Evolutionary conservation across 2,113 vertebrate species (phyloP).

Genomic region (Otolemur garnettii): DNA sequence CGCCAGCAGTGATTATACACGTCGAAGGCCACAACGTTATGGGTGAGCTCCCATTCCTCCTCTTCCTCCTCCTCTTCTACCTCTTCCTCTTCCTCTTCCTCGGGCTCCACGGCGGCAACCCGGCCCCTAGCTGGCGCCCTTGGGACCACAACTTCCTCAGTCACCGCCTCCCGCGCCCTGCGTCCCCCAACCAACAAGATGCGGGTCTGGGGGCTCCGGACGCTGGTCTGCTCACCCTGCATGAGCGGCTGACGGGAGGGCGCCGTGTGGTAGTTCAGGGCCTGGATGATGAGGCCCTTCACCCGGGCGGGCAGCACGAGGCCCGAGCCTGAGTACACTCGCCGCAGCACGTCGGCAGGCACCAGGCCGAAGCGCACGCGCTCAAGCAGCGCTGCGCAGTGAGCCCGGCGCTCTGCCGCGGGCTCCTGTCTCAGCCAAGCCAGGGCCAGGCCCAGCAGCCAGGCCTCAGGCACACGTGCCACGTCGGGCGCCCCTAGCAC

Average conservation of each 20-base stretch:
- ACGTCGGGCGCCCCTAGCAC: conserved; percentile 91
- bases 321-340: conserved; percentile 86
- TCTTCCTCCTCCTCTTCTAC: conserved; percentile 1
- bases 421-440: conserved; percentile 93
- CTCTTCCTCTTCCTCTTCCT: conserved; percentile 9
- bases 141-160: conserved; percentile 31
- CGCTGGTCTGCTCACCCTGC: conserved; percentile 90
- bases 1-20: conserved; percentile 90
- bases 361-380: conserved; percentile 92
- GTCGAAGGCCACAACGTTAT: conserved; percentile 91
- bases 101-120: background rate
- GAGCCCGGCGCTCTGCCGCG: conserved; percentile 83
- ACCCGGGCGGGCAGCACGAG: conserved; percentile 90
- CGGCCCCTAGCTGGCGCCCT: background rate
- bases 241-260: conserved; percentile 91
- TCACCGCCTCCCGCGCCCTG: conserved; percentile 80
- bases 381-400: conserved; percentile 91
- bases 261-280: conserved; percentile 92
- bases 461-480: conserved; percentile 89
- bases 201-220: conserved; percentile 88
- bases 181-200: conserved; percentile 93
- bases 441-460: conserved; percentile 90
- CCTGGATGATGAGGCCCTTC: conserved; percentile 93
- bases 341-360: conserved; percentile 84
- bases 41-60: conserved; percentile 84